Percentiles rank a stretch among this genome's conserved stretches.
These are phyloP conservation scores for Semicossyphus pulcher DNA, from an alignment of 2,113 vertebrate genomes.

Conservation along the genomic window DNA sequence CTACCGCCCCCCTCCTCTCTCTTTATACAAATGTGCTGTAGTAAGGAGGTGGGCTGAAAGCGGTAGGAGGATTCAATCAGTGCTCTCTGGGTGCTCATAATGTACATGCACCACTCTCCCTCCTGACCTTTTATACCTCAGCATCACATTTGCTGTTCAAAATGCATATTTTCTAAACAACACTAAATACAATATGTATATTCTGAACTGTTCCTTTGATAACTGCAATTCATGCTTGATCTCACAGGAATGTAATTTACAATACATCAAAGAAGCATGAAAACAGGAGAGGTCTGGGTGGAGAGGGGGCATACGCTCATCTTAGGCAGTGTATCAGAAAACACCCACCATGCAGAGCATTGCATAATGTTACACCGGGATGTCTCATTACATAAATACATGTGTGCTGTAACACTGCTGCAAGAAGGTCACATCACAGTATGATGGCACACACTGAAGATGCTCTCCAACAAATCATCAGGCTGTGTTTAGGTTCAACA, in stretches of 20 bases:
- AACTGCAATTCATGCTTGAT: constrained; percentile 18
- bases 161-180: not conserved
- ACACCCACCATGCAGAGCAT: constrained; percentile 15
- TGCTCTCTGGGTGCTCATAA: constrained; percentile 38
- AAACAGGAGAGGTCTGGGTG: constrained; percentile 9
- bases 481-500: constrained; percentile 41
- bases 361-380: constrained; percentile 54
- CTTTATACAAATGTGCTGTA: constrained; percentile 4
- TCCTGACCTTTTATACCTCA: constrained; percentile 28
- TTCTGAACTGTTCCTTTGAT: constrained; percentile 27
- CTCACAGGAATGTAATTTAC: constrained; percentile 23
- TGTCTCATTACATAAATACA: constrained; percentile 61
- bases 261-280: constrained; percentile 44
- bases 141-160: constrained; percentile 16
- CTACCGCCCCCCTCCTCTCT: not conserved
- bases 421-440: constrained; percentile 49
- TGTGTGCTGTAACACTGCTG: constrained; percentile 57
- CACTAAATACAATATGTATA: constrained; percentile 9
- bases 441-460: constrained; percentile 37
- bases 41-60: constrained; percentile 24
- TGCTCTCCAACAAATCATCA: constrained; percentile 30
- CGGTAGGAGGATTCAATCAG: constrained; percentile 41
- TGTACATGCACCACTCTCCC: constrained; percentile 7
- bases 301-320: constrained; percentile 11
- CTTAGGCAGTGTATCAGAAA: constrained; percentile 13